Evolutionary conservation across 2,888 invertebrate genomes (phyloP).

Genomic region (Epinotia nisella): DNA sequence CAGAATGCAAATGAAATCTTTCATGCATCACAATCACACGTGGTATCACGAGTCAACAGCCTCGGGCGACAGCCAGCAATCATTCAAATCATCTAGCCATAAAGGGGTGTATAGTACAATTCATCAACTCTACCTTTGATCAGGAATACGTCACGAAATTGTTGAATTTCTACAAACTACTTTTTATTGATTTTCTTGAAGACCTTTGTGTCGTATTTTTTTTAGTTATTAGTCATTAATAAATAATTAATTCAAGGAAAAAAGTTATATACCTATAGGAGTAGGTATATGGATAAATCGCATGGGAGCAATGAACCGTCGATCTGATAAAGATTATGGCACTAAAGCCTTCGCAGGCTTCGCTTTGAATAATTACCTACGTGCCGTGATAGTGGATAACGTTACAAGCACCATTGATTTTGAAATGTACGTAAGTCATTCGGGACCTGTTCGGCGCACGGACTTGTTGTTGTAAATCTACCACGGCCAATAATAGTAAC

Average conservation of each 20-base stretch:
- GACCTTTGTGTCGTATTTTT: not conserved
- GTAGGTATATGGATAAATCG: conserved; percentile 23
- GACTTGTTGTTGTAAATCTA: conserved; percentile 32
- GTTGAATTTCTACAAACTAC: not conserved
- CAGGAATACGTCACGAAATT: not conserved
- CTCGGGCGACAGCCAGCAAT: conserved; percentile 22
- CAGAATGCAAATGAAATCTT: conserved; percentile 12
- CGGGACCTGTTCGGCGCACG: not conserved
- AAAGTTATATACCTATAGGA: not conserved
- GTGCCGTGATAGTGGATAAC: conserved; percentile 3
- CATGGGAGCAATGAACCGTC: conserved; percentile 36
- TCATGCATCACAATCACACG: conserved; percentile 9
- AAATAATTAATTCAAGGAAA: not conserved
- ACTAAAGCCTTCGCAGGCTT: conserved; percentile 41
- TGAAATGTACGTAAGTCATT: conserved; percentile 1
- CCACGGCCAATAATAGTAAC: conserved; percentile 28
- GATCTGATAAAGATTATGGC: conserved; percentile 45
- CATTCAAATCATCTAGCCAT: conserved; percentile 20
- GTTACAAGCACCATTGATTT: conserved; percentile 11
- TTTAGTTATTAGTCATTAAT: not conserved
- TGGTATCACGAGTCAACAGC: conserved; percentile 21
- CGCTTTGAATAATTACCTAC: conserved; percentile 43
- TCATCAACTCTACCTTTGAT: conserved; percentile 7
- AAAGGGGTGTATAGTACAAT: not conserved
- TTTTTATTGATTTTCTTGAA: not conserved